Conservation (phyloP, 92 coral and sea anemone genomes). For the Heteractis magnifica region DNA sequence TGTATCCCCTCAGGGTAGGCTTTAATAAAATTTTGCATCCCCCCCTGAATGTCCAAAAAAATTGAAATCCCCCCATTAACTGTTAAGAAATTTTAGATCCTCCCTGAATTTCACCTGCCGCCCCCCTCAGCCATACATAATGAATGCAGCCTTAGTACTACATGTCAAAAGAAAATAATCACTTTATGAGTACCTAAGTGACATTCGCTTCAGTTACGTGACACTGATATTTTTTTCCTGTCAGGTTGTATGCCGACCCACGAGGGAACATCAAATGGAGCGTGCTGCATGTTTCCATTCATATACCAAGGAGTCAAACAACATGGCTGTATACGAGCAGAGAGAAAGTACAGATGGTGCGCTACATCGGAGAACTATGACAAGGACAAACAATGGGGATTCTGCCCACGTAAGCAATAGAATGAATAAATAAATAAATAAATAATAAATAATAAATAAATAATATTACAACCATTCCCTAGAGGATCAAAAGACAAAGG, state of each 20-base stretch:
- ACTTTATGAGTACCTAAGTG: background rate
- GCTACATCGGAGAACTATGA: constrained; percentile 76
- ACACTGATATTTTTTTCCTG: background rate
- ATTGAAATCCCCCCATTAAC: too few species aligned
- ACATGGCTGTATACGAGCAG: constrained; percentile 82
- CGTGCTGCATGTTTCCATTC: constrained; percentile 90
- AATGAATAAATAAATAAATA: too few species aligned
- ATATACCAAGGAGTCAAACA: constrained; percentile 64
- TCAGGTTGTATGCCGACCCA: constrained; percentile 92
- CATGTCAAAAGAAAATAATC: background rate
- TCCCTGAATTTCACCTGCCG: too few species aligned
- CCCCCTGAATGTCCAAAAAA: too few species aligned
- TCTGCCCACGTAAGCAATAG: constrained; percentile 71
- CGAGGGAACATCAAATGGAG: constrained; percentile 88
- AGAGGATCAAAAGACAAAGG: too few species aligned
- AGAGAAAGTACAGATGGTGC: constrained; percentile 85
- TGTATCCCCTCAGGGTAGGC: too few species aligned
- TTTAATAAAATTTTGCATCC: too few species aligned
- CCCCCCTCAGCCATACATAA: too few species aligned
- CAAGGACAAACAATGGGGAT: constrained; percentile 91
- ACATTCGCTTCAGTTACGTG: background rate
- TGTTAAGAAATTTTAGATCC: too few species aligned
- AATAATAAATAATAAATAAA: too few species aligned
- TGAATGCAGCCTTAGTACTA: too few species aligned
- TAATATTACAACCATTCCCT: too few species aligned